Evolutionary conservation across 2,797 vertebrate genomes (phyloP).

Genomic region (Phoeniculus purpureus): DNA sequence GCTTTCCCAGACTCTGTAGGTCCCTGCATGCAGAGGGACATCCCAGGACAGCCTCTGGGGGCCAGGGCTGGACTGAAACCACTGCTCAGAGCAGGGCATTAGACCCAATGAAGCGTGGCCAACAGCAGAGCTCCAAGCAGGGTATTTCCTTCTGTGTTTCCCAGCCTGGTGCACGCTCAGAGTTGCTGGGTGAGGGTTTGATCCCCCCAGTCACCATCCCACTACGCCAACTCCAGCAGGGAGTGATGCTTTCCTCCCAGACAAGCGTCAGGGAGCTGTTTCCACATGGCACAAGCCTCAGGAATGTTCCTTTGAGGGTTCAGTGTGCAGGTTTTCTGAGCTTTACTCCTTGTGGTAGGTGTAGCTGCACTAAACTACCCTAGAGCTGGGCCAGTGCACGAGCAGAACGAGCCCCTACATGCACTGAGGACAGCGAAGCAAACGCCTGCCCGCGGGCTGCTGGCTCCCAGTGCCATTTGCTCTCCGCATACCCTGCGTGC

Average conservation of each 20-base stretch:
- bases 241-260: not conserved
- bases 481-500: fast-evolving
- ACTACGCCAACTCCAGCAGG: fast-evolving
- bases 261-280: not conserved
- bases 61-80: not conserved
- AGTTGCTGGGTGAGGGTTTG: not conserved
- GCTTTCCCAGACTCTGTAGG: not conserved
- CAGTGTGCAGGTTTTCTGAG: not conserved
- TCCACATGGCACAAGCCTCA: fast-evolving
- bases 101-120: fast-evolving
- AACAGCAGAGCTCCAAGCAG: not conserved
- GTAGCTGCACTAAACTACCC: not conserved
- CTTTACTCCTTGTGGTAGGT: not conserved
- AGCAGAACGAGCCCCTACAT: not conserved
- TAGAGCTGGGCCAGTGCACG: fast-evolving
- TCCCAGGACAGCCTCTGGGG: not conserved
- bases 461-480: not conserved
- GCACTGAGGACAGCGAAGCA: not conserved
- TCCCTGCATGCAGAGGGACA: not conserved
- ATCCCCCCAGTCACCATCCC: not conserved
- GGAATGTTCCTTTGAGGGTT: not conserved
- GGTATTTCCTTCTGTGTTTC: not conserved
- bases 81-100: not conserved
- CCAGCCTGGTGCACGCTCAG: not conserved
- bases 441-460: not conserved